A percentile compares a stretch with the other conserved stretches of the same genome.
Evolutionary conservation across 2,113 vertebrate genomes (phyloP).

Genomic region (Sapayoa aenigma): DNA sequence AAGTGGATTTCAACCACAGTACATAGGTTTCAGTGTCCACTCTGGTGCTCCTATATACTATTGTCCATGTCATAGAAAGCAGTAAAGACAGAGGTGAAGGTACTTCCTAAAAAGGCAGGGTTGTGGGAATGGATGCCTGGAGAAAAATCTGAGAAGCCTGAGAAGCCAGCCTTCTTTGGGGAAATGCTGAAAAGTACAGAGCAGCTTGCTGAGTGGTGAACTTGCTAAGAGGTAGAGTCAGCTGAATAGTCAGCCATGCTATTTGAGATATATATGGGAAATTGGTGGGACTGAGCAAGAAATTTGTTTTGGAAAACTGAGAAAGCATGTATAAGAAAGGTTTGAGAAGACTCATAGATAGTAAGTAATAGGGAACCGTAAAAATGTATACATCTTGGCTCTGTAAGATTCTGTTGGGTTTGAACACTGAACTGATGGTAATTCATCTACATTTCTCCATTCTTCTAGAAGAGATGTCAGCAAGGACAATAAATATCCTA

Average conservation of each 20-base stretch:
- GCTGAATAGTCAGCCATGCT: neutral
- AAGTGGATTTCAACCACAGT: neutral
- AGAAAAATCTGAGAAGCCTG: neutral
- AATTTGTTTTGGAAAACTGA: neutral
- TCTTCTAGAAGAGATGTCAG: neutral
- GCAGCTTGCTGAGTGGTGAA: neutral
- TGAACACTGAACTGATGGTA: neutral
- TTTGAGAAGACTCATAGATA: neutral
- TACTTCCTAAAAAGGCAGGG: neutral
- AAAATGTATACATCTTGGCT: neutral
- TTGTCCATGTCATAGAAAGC: neutral
- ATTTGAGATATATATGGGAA: neutral
- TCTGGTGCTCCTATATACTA: neutral
- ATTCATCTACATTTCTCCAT: neutral
- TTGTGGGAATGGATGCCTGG: neutral
- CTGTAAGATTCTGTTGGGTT: neutral
- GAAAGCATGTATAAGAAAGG: neutral
- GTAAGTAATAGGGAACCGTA: neutral
- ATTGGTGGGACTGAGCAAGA: neutral
- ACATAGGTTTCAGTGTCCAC: neutral
- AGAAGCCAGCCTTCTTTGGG: neutral
- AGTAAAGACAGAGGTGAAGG: neutral
- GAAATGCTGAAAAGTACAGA: neutral
- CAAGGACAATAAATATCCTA: neutral
- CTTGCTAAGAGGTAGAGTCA: neutral